Conservation (phyloP, 1,140 invertebrate genomes). For the Sweltsa coloradensis region DNA sequence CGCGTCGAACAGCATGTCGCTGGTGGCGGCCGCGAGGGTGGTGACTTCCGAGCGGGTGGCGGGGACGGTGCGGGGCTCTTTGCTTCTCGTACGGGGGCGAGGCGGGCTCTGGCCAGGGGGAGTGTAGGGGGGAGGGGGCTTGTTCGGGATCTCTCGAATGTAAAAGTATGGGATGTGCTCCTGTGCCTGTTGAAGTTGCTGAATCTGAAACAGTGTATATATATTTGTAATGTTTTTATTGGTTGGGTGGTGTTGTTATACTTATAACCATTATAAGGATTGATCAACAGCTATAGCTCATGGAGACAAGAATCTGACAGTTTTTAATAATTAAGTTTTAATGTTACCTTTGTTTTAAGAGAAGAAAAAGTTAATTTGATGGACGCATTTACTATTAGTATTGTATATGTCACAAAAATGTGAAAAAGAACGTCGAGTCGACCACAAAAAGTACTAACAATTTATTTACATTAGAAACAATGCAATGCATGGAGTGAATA, state of each 20-base stretch:
- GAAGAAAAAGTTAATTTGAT: no score
- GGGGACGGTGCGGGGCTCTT: no score
- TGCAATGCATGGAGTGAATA: no score
- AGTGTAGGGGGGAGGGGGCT: slow-evolving; percentile 58
- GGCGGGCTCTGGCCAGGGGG: slow-evolving; percentile 31
- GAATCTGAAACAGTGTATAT: slow-evolving; percentile 27
- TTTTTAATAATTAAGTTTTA: no score
- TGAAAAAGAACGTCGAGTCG: no score
- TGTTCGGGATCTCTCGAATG: slow-evolving; percentile 52
- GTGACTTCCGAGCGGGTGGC: slow-evolving; percentile 34
- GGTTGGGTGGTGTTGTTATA: neutral
- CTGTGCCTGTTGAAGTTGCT: slow-evolving; percentile 37
- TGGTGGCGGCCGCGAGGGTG: slow-evolving; percentile 31
- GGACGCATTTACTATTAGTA: no score
- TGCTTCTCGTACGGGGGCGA: neutral
- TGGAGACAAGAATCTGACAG: no score
- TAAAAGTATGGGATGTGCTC: slow-evolving; percentile 30
- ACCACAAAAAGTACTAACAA: no score
- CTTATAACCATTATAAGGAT: neutral
- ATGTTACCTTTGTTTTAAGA: no score
- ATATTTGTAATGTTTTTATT: neutral
- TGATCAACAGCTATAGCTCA: no score
- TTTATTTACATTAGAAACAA: no score
- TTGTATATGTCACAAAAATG: no score
- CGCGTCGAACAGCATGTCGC: slow-evolving; percentile 31